phyloP scores from a whole-genome alignment of 2,888 invertebrate genomes.

The Acleris holmiana region DNA sequence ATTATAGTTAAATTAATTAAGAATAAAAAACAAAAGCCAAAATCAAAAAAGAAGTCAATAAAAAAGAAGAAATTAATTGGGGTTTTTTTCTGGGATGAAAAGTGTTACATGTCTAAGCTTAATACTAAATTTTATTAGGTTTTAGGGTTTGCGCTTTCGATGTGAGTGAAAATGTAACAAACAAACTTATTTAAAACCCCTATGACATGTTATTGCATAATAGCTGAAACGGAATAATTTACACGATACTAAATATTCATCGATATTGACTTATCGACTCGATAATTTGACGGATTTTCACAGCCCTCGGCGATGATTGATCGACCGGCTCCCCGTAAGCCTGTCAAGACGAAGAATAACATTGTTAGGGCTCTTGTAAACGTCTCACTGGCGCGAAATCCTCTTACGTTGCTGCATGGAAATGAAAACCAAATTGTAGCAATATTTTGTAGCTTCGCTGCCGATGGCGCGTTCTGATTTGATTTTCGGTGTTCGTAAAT shows the following conservation, averaged over 20 bases:
- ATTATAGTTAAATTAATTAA: too few species aligned
- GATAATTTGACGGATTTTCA: slow-evolving; percentile 50
- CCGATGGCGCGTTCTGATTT: slow-evolving; percentile 11
- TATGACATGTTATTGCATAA: too few species aligned
- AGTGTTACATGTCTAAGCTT: too few species aligned
- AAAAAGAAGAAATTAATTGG: too few species aligned
- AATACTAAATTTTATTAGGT: too few species aligned
- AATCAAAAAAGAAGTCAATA: too few species aligned
- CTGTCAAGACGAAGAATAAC: slow-evolving; percentile 80
- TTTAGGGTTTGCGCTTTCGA: too few species aligned
- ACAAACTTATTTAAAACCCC: too few species aligned
- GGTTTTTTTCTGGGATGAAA: too few species aligned
- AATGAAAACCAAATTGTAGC: slow-evolving; percentile 47
- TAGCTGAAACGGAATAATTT: too few species aligned
- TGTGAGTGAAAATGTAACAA: too few species aligned
- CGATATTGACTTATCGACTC: slow-evolving; percentile 50
- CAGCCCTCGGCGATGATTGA: slow-evolving; percentile 76
- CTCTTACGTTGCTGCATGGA: slow-evolving; percentile 60
- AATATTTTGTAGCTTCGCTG: slow-evolving; percentile 44
- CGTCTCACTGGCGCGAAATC: slow-evolving; percentile 72
- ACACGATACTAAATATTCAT: slow-evolving; percentile 35
- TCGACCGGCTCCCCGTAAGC: slow-evolving; percentile 66
- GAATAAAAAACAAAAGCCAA: too few species aligned
- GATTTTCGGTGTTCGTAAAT: not conserved
- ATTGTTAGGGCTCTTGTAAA: slow-evolving; percentile 79